Base-by-base conservation (phyloP, 2,888 invertebrate genomes). In the Epistrophella euchroma region DNA sequence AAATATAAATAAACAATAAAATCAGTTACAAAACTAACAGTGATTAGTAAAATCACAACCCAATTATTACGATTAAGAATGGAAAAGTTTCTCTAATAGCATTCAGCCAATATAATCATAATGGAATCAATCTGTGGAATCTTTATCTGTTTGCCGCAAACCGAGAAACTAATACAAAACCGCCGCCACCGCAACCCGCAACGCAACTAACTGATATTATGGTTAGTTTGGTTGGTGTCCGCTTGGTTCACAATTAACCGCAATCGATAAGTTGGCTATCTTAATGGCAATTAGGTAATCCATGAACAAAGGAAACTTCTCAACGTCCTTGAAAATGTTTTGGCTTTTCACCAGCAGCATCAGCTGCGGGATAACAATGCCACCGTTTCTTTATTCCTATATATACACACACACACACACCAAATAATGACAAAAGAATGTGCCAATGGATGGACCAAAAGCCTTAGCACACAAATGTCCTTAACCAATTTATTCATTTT, bases 191-290 rank as follows among this genome's bases (percentile, higher is more conserved):
- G 47, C 50, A 0, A 2, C 47, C 22, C 15, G 13, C 50, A 22
- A 50, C 15, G 7, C 9, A 52, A 52, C 52, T 52, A 7, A 52
- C 25, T 52, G 22, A 52, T 43, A 43, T n/a, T 15, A 32, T 28
- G 28, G 45, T 28, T 32, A 9, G 19, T 13, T 32, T 47, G 62
- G 25, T 37, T 28, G 43, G 40, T 52, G 70, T 66, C 75, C 43
- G 37, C 66, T 72, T 71, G 47, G 50, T 58, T 74, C 52, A 76
- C 76, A 80, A 85, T 85, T 73, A 85, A 85, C 85, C 85, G 66
- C 85, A 80, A 85, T 85, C 85, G 80, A 85, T 85, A 80, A 85
- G 76, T 80, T 76, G 52, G 80, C 73, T 85, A 85, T 85, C 85
- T 73, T 72, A 40, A 72, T 52, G 80, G 80, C 80, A 85, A 85